Evolutionary conservation across 2,888 invertebrate genomes (phyloP).

Genomic region (Ichneumoninae sp.): DNA sequence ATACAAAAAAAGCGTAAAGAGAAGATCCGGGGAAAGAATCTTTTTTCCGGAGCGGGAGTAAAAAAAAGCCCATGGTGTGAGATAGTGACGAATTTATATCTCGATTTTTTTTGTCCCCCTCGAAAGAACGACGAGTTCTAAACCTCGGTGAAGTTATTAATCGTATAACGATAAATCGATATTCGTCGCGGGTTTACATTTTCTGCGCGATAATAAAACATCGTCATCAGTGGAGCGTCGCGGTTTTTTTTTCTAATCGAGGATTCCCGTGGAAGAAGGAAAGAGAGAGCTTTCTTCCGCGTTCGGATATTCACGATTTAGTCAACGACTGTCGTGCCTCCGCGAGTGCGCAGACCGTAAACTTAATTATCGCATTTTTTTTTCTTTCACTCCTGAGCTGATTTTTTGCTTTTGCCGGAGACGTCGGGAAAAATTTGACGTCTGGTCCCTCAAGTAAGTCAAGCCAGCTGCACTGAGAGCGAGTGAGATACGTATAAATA

Average conservation of each 20-base stretch:
- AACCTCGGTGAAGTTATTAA: slow-evolving; percentile 12
- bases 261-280: slow-evolving; percentile 61
- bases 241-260: slow-evolving; percentile 28
- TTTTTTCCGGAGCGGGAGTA: slow-evolving; percentile 61
- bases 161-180: slow-evolving; percentile 62
- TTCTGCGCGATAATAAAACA: slow-evolving; percentile 23
- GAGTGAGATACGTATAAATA: slow-evolving; percentile 29
- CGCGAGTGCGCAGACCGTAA: slow-evolving; percentile 55
- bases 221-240: slow-evolving; percentile 25
- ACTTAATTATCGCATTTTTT: not conserved
- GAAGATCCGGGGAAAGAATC: slow-evolving; percentile 35
- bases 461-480: slow-evolving; percentile 39
- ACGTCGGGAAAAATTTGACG: slow-evolving; percentile 59
- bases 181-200: slow-evolving; percentile 44
- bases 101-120: slow-evolving; percentile 56
- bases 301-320: slow-evolving; percentile 47
- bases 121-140: slow-evolving; percentile 30
- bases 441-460: slow-evolving; percentile 63
- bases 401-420: slow-evolving; percentile 42
- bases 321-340: slow-evolving; percentile 36
- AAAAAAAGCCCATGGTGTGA: slow-evolving; percentile 55
- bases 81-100: slow-evolving; percentile 58
- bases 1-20: slow-evolving; percentile 27
- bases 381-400: slow-evolving; percentile 45
- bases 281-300: slow-evolving; percentile 64